Base-by-base conservation (phyloP, 1,140 invertebrate species). In the Phenacoccus solenopsis region DNA sequence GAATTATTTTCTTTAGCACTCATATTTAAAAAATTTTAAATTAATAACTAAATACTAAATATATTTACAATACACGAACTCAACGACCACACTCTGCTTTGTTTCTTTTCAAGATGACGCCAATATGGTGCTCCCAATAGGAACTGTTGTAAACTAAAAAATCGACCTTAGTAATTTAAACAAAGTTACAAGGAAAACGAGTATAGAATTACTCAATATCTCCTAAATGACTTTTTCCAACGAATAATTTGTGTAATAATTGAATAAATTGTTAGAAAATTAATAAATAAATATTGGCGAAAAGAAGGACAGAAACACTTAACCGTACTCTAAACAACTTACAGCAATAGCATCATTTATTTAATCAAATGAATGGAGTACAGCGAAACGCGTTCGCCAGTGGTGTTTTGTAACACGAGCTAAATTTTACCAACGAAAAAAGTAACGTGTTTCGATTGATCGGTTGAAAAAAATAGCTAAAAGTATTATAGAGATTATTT, bases 1-100 rank as follows among this genome's bases (percentile, higher is more conserved):
- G 83, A 81, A 81, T 88, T 89, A 82, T 89, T 90, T 81, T 89
- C 88, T 82, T 88, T 90, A 80, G 88, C 84, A 85, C 89, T 90
- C 89, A 91, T 90, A 81, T 78, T 86, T 71, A 67, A 82, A 77
- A 69, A 24, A 69, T 70, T 69, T 67, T 70, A 56, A 27, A 69
- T 71, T 70, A 56, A 16, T 70, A 49, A 49, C 38, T 49, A 49
- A 49, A 49, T 49, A 49, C 38, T 49, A 49, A 49, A 49, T 49
- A 49, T 49, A 49, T 49, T 49, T 49, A 49, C 38, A 49, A 49
- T 16, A 49, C 38, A 49, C 38, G 38, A 49, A 49, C 38, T 49
- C 13, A 49, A 49, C 38, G 38, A 49, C 38, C 38, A 49, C 38
- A 49, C 38, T 49, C 38, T 49, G 38, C 38, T 49, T 49, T 49